Base-by-base conservation (phyloP, 2,888 invertebrate species). In the Lapara coniferarum region DNA sequence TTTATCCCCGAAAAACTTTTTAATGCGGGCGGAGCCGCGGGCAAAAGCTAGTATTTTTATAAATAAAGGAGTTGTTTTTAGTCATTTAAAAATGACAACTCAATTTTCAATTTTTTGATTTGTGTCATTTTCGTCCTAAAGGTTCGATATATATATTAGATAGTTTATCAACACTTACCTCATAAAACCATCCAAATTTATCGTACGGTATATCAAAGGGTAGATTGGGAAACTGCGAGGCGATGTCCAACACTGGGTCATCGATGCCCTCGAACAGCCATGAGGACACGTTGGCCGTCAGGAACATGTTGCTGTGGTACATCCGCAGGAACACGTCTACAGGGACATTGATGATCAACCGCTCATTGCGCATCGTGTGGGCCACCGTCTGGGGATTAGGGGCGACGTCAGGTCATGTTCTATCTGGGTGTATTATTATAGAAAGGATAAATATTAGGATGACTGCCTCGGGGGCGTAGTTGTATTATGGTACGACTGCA, bases 161-260 rank as follows among this genome's bases (percentile, higher is more conserved):
- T n/a, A n/a, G n/a, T n/a, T 25, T 25, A 25, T 25, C 25, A 25
- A 25, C 25, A 94, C 95, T 95, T 86, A 97, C 97, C 69, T 89
- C 89, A 82, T 96, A 96, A 84, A 98, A 97, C 97, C 98, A 98
- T 12, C 97, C 98, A 87, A 98, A 98, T 80, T 95, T 96, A 51
- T 95, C 95, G 78, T 95, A 96, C 0, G 97, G 97, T 76, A 97
- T 95, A 0, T 89, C 75, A 13, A 95, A 72, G 0, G 94, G 87
- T 37, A 95, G 80, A 74, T 96, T 87, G 55, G 93, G 92, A 70
- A 96, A 75, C 77, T 94, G 85, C 57, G 89, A 69, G 56, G 95
- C 94, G 72, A 96, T 77, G 75, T 95, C 84, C 59, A 98, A 89
- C 12, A 98, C 81, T 0, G 94, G 89, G 84, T 98, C 98, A 0